These are phyloP conservation scores for Tetramorium simillimum DNA, from an alignment of 1,140 invertebrate genomes.

Conservation along the genomic window DNA sequence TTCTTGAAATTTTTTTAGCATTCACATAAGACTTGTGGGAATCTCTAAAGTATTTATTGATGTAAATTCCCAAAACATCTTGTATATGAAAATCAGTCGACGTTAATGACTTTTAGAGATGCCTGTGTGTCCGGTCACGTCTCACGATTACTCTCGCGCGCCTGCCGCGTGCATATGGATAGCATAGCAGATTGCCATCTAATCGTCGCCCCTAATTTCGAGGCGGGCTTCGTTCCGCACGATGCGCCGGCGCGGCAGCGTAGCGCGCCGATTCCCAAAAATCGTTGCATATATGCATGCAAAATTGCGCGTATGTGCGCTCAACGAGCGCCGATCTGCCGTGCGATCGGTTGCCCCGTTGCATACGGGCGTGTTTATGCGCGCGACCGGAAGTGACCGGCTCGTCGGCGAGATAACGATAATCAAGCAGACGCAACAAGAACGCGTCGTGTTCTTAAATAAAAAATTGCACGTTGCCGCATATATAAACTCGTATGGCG, in stretches of 20 bases:
- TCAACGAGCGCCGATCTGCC: slow-evolving; percentile 6
- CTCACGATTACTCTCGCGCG: slow-evolving; percentile 1
- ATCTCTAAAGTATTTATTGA: not conserved
- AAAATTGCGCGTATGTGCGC: slow-evolving; percentile 13
- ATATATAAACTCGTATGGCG: slow-evolving; percentile 17
- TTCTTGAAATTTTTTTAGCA: not conserved
- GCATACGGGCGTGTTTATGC: not conserved
- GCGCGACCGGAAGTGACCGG: slow-evolving; percentile 55
- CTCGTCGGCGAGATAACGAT: slow-evolving; percentile 55
- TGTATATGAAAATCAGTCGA: slow-evolving; percentile 29
- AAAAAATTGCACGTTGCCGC: slow-evolving; percentile 56
- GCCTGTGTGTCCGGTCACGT: not conserved
- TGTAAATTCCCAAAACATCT: not conserved
- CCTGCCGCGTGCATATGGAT: slow-evolving; percentile 27
- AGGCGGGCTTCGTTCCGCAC: slow-evolving; percentile 41
- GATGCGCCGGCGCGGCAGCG: slow-evolving; percentile 30
- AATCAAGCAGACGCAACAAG: slow-evolving; percentile 50
- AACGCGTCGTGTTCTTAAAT: slow-evolving; percentile 30
- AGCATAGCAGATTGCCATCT: slow-evolving; percentile 44
- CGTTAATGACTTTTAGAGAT: slow-evolving; percentile 7
- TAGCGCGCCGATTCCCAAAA: slow-evolving; percentile 48
- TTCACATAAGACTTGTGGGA: not conserved
- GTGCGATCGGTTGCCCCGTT: not conserved
- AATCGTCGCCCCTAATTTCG: slow-evolving; percentile 39
- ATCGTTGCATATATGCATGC: slow-evolving; percentile 59